Conservation (phyloP, 2,888 invertebrate species). For the Hirtodrosophila confusa region DNA sequence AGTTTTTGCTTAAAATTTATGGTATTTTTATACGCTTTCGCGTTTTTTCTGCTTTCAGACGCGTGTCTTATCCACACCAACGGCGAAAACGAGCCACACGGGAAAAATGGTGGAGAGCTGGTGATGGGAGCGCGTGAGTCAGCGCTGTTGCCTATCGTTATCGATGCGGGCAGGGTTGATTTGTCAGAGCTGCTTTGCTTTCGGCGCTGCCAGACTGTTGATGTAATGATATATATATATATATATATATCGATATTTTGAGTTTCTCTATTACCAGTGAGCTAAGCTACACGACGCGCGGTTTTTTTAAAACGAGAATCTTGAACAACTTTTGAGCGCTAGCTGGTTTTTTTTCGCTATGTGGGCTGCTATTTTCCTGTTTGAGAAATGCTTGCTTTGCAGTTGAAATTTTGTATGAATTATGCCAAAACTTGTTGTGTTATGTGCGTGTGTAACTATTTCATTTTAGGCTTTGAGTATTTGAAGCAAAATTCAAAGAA, state of each 20-base stretch:
- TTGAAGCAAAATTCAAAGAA: constrained; percentile 56
- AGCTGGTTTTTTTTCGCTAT: constrained; percentile 19
- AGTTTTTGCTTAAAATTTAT: constrained; percentile 61
- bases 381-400: constrained; percentile 65
- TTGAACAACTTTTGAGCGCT: constrained; percentile 27
- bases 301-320: neutral
- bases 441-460: constrained; percentile 41
- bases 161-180: constrained; percentile 29
- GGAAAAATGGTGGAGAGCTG: constrained; percentile 62
- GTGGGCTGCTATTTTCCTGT: constrained; percentile 31
- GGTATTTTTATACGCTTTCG: constrained; percentile 67
- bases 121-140: constrained; percentile 52
- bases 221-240: neutral
- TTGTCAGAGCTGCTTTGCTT: constrained; percentile 32
- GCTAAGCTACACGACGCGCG: neutral
- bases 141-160: constrained; percentile 45
- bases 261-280: neutral
- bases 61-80: constrained; percentile 73
- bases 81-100: constrained; percentile 66
- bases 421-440: constrained; percentile 66
- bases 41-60: constrained; percentile 69
- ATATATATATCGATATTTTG: constrained; percentile 9
- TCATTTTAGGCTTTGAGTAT: constrained; percentile 30
- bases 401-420: constrained; percentile 68
- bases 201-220: constrained; percentile 18